Percentiles rank a stretch among this genome's conserved stretches.
These are phyloP conservation scores for Heteropelma amictum DNA, from an alignment of 2,888 invertebrate genomes.

Conservation along the genomic window DNA sequence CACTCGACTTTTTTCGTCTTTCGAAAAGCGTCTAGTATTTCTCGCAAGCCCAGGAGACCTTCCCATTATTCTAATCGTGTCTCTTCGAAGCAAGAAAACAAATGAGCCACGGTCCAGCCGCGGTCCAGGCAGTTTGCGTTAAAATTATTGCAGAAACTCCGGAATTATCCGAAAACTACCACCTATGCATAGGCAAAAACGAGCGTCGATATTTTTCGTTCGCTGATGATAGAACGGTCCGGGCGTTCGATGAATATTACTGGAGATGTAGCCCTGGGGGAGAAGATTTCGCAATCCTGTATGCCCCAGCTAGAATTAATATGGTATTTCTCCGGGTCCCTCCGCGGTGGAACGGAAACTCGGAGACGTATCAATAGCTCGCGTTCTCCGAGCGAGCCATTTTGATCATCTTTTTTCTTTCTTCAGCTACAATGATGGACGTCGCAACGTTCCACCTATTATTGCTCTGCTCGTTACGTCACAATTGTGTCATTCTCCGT, in stretches of 20 bases:
- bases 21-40: conserved; percentile 19
- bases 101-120: conserved; percentile 11
- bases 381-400: conserved; percentile 22
- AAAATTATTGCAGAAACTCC: neutral
- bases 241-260: conserved; percentile 15
- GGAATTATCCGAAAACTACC: conserved; percentile 21
- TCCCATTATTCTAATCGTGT: conserved; percentile 72
- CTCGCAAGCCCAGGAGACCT: conserved; percentile 5
- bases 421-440: neutral
- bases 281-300: neutral
- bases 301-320: conserved; percentile 7
- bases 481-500: conserved; percentile 64
- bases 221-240: neutral
- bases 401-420: neutral
- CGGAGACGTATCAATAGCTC: conserved; percentile 37
- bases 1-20: conserved; percentile 36
- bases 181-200: neutral
- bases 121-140: neutral
- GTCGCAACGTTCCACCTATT: conserved; percentile 17
- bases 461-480: conserved; percentile 66
- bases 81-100: conserved; percentile 54
- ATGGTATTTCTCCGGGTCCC: conserved; percentile 23
- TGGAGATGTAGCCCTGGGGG: neutral
- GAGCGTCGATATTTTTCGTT: neutral
- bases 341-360: neutral